Percentiles rank a stretch among this genome's conserved stretches.
Conservation (phyloP, 2,888 invertebrate genomes). For the Sussaba pulchella region DNA sequence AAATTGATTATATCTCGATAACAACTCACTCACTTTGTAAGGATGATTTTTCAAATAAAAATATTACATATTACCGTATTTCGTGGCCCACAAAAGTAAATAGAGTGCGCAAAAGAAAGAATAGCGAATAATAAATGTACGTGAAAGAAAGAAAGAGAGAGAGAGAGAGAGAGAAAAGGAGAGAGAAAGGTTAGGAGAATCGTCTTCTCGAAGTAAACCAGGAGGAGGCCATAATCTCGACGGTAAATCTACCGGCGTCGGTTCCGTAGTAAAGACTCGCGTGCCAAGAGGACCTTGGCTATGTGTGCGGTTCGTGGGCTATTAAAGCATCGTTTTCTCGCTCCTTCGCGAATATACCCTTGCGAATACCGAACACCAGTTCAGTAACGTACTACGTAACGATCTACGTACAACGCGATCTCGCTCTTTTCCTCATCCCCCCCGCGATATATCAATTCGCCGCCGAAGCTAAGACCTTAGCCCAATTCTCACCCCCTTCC, state of each 20-base stretch:
- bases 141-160: not conserved
- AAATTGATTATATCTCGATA: too few relatives aligned
- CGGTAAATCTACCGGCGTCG: slow-evolving; percentile 68
- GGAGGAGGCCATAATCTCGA: slow-evolving; percentile 44
- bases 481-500: slow-evolving; percentile 65
- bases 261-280: slow-evolving; percentile 70
- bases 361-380: not conserved
- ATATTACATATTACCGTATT: too few relatives aligned
- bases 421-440: not conserved
- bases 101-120: slow-evolving; percentile 9
- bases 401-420: slow-evolving; percentile 6
- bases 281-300: slow-evolving; percentile 73
- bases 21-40: too few relatives aligned
- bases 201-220: slow-evolving; percentile 37
- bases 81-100: not conserved
- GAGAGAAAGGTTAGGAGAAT: not conserved
- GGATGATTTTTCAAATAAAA: too few relatives aligned
- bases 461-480: slow-evolving; percentile 67
- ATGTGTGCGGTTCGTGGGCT: slow-evolving; percentile 59
- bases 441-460: slow-evolving; percentile 28
- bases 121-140: not conserved
- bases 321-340: slow-evolving; percentile 70
- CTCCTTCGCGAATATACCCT: slow-evolving; percentile 7
- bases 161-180: not conserved
- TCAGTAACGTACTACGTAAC: slow-evolving; percentile 3